A percentile compares a stretch with the other conserved stretches of the same genome.
Conservation (phyloP, 2,888 invertebrate species). For the Phytoseiulus persimilis region DNA sequence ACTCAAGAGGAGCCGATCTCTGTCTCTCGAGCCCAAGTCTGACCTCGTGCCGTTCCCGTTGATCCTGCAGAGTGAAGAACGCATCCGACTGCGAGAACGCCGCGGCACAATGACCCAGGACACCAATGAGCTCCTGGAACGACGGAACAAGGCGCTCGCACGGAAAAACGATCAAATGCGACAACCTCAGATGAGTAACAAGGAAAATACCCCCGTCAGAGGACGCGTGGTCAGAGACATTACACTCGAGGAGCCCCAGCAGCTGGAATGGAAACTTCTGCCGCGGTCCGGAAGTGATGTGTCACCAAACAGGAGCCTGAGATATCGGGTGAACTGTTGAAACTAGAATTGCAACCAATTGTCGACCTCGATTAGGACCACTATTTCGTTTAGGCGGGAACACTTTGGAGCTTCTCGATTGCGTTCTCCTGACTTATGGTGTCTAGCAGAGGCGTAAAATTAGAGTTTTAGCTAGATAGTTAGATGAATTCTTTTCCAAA, state of each 20-base stretch:
- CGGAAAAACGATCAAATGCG: not conserved
- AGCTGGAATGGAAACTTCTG: slow-evolving; percentile 30
- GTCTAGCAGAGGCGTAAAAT: not conserved
- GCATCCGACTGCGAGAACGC: slow-evolving; percentile 21
- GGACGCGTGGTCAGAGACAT: not conserved
- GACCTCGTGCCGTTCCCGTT: not conserved
- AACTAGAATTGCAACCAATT: not conserved
- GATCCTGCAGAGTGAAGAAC: slow-evolving; percentile 9
- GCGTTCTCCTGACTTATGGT: not conserved
- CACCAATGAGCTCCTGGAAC: slow-evolving; percentile 1
- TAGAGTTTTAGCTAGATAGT: slow-evolving; percentile 5
- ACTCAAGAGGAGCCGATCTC: slow-evolving; percentile 12
- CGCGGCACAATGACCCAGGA: slow-evolving; percentile 20
- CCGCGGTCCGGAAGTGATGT: not conserved
- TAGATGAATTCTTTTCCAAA: not conserved
- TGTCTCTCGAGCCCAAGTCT: not conserved
- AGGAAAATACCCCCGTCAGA: slow-evolving; percentile 9
- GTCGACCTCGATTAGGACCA: not conserved
- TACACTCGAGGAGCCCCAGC: slow-evolving; percentile 27
- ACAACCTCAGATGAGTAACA: not conserved
- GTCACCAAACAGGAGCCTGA: not conserved
- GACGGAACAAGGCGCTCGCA: slow-evolving; percentile 5
- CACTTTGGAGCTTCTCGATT: not conserved
- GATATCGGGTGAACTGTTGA: not conserved
- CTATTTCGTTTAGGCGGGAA: not conserved